Percentiles rank a stretch among this genome's conserved stretches.
Conservation (phyloP, 2,113 vertebrate species). For the Dromiciops gliroides region DNA sequence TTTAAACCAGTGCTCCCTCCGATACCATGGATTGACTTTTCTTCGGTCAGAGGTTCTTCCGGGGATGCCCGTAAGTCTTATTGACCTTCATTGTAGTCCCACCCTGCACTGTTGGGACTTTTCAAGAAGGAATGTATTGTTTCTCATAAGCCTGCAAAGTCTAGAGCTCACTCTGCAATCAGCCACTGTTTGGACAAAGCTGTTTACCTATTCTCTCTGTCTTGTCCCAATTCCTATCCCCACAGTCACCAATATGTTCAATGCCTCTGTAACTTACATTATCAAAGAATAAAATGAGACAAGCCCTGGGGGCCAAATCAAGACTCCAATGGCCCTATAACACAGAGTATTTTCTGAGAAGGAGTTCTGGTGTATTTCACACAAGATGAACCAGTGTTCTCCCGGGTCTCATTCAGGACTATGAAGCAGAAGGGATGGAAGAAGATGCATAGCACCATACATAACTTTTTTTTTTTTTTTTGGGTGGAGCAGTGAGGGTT, state of each 20-base stretch:
- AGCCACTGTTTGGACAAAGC: background rate
- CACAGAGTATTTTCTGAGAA: background rate
- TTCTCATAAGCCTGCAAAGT: background rate
- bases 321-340: background rate
- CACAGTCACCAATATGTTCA: background rate
- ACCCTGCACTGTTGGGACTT: background rate
- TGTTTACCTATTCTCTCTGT: background rate
- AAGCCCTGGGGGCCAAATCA: background rate
- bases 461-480: too few species aligned
- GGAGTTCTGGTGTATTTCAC: background rate
- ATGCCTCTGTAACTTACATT: background rate
- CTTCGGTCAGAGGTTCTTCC: conserved; percentile 84
- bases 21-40: conserved; percentile 80
- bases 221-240: background rate
- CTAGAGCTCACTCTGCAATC: background rate
- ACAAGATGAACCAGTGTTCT: background rate
- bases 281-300: background rate
- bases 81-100: background rate
- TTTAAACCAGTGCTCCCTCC: conserved; percentile 85
- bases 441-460: background rate
- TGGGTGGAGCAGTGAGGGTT: too few species aligned
- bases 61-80: conserved; percentile 80
- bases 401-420: background rate
- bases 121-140: background rate
- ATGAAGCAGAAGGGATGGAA: background rate